Percentiles rank a stretch among this genome's conserved stretches.
Conservation (phyloP, 2,797 vertebrate species). For the Mionectes olivaceus region DNA sequence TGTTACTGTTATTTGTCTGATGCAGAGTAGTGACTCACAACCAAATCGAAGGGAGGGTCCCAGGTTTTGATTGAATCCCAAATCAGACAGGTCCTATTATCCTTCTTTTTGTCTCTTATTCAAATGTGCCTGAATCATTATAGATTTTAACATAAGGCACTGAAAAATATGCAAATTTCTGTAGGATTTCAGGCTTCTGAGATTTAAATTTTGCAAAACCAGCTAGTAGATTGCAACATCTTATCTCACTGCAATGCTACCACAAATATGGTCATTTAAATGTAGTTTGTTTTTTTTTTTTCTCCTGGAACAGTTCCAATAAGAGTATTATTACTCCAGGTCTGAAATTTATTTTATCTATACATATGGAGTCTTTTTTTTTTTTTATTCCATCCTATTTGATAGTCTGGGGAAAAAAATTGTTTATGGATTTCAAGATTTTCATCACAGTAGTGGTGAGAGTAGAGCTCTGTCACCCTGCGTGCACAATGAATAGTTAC, state of each 20-base stretch:
- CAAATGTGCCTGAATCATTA: neutral
- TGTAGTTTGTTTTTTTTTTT: no score
- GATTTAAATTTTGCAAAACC: neutral
- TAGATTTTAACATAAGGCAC: neutral
- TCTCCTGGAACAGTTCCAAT: neutral
- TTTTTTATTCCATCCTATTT: neutral
- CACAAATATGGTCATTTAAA: neutral
- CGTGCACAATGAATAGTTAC: neutral
- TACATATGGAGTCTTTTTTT: neutral
- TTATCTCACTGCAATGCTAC: neutral
- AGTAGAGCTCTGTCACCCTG: neutral
- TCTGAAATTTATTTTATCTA: neutral
- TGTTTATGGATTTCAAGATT: conserved; percentile 16
- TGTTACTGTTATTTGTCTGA: neutral
- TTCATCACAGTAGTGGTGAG: conserved; percentile 11
- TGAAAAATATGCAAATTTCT: conserved; percentile 34
- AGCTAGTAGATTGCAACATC: neutral
- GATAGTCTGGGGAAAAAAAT: neutral
- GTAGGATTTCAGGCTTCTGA: neutral
- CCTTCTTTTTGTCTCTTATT: conserved; percentile 40
- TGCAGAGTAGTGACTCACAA: neutral
- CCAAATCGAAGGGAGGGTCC: neutral
- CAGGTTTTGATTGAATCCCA: conserved; percentile 36
- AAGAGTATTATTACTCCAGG: neutral
- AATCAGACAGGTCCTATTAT: conserved; percentile 45